phyloP scores from a whole-genome alignment of 2,113 vertebrate species.

The Etheostoma spectabile region DNA sequence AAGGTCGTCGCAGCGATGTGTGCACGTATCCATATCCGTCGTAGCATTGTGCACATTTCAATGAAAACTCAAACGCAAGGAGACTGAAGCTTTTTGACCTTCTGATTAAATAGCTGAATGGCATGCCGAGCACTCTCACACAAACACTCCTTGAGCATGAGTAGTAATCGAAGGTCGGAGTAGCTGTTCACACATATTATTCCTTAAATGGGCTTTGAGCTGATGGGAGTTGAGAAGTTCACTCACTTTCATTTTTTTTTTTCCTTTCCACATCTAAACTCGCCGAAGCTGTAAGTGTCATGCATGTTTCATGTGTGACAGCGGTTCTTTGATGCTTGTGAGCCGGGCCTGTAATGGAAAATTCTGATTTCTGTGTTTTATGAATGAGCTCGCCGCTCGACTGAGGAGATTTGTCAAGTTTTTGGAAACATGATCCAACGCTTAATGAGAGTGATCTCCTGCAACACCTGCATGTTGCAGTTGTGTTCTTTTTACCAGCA shows the following conservation, averaged over 20 bases:
- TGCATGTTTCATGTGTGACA: conserved; percentile 32
- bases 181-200: conserved; percentile 2
- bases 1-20: no score
- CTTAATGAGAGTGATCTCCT: not conserved
- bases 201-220: conserved; percentile 13
- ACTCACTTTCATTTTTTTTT: conserved; percentile 23
- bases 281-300: not conserved
- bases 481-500: no score
- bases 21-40: no score
- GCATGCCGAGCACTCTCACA: not conserved
- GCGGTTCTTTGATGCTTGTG: conserved; percentile 16
- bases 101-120: not conserved
- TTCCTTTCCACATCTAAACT: conserved; percentile 22
- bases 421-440: not conserved
- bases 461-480: no score
- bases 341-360: conserved; percentile 19
- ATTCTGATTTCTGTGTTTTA: conserved; percentile 38
- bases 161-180: not conserved
- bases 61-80: not conserved
- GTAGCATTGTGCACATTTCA: not conserved
- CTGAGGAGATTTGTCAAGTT: conserved; percentile 26
- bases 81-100: not conserved
- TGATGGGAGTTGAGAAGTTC: conserved; percentile 16
- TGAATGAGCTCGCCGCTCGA: conserved; percentile 23
- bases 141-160: not conserved